phyloP scores from a whole-genome alignment of 64 coral and sea anemone genomes.

The Acropora yongei region DNA sequence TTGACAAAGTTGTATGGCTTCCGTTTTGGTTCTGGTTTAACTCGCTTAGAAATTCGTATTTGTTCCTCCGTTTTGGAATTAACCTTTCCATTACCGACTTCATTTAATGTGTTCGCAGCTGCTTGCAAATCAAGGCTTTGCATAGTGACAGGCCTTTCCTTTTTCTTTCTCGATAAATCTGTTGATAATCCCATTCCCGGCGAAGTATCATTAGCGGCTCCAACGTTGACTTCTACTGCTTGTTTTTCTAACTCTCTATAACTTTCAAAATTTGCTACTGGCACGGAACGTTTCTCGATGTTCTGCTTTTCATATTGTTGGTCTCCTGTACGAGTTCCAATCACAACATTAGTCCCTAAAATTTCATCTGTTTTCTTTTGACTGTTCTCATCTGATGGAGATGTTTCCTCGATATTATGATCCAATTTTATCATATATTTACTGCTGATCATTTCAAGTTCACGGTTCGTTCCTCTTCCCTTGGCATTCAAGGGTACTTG shows the following conservation, averaged over 20 bases:
- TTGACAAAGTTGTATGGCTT: background rate
- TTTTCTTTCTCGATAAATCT: background rate
- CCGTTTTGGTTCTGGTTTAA: background rate
- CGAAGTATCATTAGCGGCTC: background rate
- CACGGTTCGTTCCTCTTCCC: background rate
- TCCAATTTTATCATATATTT: background rate
- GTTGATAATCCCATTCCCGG: background rate
- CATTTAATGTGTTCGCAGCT: background rate
- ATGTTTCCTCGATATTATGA: background rate
- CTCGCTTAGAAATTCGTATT: too few species aligned
- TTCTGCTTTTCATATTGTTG: background rate
- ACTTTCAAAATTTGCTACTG: background rate
- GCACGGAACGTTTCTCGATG: background rate
- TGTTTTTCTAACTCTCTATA: background rate
- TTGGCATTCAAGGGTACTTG: constrained; percentile 30
- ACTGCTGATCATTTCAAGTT: background rate
- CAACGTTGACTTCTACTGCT: background rate
- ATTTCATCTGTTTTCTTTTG: background rate
- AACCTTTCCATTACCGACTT: background rate
- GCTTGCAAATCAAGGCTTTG: background rate
- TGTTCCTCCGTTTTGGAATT: background rate
- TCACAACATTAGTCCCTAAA: background rate
- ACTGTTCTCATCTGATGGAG: background rate
- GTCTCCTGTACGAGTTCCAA: background rate
- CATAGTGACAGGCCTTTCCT: background rate